These are phyloP conservation scores for Oxyruncus cristatus DNA, from an alignment of 2,113 vertebrate species.

Conservation along the genomic window DNA sequence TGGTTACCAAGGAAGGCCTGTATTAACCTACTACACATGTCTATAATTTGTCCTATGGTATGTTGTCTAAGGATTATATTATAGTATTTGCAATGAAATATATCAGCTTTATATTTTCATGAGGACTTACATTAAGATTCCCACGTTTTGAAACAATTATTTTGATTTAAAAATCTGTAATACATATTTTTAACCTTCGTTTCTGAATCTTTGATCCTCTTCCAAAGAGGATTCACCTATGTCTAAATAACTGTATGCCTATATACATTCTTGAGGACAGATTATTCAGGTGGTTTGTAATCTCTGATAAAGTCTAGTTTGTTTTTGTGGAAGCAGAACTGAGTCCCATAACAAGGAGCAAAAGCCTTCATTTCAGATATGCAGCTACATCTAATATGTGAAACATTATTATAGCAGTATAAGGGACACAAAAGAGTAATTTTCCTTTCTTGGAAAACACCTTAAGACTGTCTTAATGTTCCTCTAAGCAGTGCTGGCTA, in stretches of 20 bases:
- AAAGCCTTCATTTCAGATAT: neutral
- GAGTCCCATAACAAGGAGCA: neutral
- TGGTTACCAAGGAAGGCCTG: no score
- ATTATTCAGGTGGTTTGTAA: neutral
- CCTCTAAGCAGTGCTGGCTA: neutral
- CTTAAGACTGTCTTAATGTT: neutral
- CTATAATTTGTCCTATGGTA: neutral
- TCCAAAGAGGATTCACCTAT: neutral
- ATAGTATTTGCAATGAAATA: neutral
- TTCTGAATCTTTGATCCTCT: neutral
- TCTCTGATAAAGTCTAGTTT: neutral
- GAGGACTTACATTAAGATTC: neutral
- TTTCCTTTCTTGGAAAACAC: conserved; percentile 31
- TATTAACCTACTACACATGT: no score
- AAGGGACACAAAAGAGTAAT: neutral
- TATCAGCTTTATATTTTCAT: neutral
- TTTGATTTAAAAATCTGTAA: neutral
- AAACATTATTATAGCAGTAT: neutral
- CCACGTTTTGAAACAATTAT: neutral
- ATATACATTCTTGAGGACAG: neutral
- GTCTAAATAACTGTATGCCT: neutral
- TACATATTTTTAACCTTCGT: neutral
- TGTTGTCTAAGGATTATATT: neutral
- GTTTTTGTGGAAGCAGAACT: neutral
- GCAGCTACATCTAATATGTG: neutral